Base-by-base conservation (phyloP, 2,888 invertebrate genomes). In the Cancer borealis region DNA sequence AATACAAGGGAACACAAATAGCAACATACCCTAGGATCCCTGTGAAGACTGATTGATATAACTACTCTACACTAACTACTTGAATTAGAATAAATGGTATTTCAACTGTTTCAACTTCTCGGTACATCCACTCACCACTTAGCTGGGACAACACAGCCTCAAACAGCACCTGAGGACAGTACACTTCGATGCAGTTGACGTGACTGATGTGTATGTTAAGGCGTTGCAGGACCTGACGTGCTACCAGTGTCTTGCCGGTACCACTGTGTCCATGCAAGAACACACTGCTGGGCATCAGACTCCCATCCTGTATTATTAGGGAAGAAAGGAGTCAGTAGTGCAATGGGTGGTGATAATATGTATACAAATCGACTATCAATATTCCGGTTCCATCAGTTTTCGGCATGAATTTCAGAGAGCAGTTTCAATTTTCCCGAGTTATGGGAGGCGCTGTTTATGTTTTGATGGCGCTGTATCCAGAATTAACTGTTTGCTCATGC, bases 201-300 rank as follows among this genome's bases (percentile, higher is more conserved):
- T 98, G 97, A 96, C 98, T 98, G 97, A 98, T 98, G 46, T 98
- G 97, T 79, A 97, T 96, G 54, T 98, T 97, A 87, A 97, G 96
- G 96, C 97, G 96, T 79, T 97, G 96, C 4, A 99, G 96, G 17
- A 98, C 96, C 14, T 97, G 97, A 92, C 97, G 97, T 5, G 98
- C 96, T 94, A 98, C 97, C 30, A 98, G 96, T n/a, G 98, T 97
- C 97, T 99, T 99, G 49, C 98, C 99, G 45, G 98, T 98, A 14
- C 98, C 98, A 96, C 98, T 97, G 96, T 98, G 98, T n/a, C 99
- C 99, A 96, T 98, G 98, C 93, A 98, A 96, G 97, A 98, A 98
- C 96, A 99, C 96, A 96, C 97, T 97, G 96, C 97, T 97, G 39
- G 98, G 98, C 96, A 98, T 96, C 96, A 96, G 96, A 96, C 88